A percentile compares a stretch with the other conserved stretches of the same genome.
These are phyloP conservation scores for Epirrita christyi DNA, from an alignment of 2,888 invertebrate genomes.

Conservation along the genomic window DNA sequence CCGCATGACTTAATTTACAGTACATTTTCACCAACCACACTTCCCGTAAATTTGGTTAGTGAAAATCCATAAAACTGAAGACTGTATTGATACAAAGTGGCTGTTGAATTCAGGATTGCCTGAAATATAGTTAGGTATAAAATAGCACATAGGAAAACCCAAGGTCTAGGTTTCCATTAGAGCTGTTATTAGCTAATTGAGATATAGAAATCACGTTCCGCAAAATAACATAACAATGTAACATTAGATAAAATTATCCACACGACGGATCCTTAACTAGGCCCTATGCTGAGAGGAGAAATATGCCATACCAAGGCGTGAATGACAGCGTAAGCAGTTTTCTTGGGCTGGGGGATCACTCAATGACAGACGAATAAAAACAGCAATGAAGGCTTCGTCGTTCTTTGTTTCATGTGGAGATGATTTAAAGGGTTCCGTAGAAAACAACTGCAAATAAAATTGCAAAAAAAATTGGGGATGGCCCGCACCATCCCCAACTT, in stretches of 20 bases:
- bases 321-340: slow-evolving; percentile 2
- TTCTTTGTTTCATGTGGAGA: too few species aligned
- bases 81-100: background rate
- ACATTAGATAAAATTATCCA: slow-evolving; percentile 59
- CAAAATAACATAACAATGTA: slow-evolving; percentile 65
- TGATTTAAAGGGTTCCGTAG: too few species aligned
- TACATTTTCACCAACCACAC: too few species aligned
- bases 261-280: slow-evolving; percentile 65
- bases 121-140: background rate
- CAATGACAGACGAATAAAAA: too few species aligned
- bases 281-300: slow-evolving; percentile 42
- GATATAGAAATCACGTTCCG: slow-evolving; percentile 62
- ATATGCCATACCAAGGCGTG: slow-evolving; percentile 33
- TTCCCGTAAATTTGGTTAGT: too few species aligned
- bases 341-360: too few species aligned
- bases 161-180: slow-evolving; percentile 30
- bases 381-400: too few species aligned
- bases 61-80: too few species aligned
- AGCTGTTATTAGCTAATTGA: slow-evolving; percentile 27
- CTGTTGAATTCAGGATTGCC: background rate
- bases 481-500: too few species aligned
- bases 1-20: too few species aligned
- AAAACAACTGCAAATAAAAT: too few species aligned
- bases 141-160: slow-evolving; percentile 5
- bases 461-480: too few species aligned